These are phyloP conservation scores for Pontoporia blainvillei DNA, from an alignment of 2,113 vertebrate genomes.

Conservation along the genomic window DNA sequence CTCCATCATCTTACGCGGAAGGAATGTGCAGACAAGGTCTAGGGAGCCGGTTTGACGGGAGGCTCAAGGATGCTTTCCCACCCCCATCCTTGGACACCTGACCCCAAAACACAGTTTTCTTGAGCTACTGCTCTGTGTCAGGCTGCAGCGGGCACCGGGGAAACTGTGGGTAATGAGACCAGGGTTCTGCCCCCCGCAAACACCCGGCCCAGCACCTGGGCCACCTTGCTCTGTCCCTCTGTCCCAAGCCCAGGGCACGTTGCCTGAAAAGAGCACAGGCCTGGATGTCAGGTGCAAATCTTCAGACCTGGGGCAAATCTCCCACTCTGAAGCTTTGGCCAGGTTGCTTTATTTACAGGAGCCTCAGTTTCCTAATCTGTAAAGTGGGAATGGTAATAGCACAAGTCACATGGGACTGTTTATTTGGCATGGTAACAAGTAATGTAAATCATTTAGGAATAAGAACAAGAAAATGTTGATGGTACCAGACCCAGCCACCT, in stretches of 20 bases:
- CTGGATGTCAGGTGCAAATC: background rate
- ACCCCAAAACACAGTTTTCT: background rate
- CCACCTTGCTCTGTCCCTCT: background rate
- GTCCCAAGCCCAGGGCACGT: background rate
- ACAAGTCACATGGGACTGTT: background rate
- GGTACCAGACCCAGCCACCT: background rate
- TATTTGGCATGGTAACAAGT: background rate
- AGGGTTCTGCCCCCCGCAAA: background rate
- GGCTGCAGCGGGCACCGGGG: background rate
- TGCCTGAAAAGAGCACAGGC: background rate
- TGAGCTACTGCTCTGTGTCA: rapidly evolving
- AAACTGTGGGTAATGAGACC: background rate
- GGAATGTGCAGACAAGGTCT: rapidly evolving
- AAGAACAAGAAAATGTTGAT: rapidly evolving
- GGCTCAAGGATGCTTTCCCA: rapidly evolving
- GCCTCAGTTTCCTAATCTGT: background rate
- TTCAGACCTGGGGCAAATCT: too few relatives aligned
- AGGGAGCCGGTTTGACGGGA: background rate
- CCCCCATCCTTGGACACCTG: background rate
- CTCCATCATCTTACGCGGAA: rapidly evolving
- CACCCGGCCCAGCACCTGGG: rapidly evolving
- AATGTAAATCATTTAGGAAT: rapidly evolving
- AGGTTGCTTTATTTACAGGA: background rate
- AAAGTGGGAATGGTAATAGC: background rate
- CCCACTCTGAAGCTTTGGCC: background rate